Percentiles rank a stretch among this genome's conserved stretches.
phyloP scores from a whole-genome alignment of 2,888 invertebrate species.

The Xylota segnis region DNA sequence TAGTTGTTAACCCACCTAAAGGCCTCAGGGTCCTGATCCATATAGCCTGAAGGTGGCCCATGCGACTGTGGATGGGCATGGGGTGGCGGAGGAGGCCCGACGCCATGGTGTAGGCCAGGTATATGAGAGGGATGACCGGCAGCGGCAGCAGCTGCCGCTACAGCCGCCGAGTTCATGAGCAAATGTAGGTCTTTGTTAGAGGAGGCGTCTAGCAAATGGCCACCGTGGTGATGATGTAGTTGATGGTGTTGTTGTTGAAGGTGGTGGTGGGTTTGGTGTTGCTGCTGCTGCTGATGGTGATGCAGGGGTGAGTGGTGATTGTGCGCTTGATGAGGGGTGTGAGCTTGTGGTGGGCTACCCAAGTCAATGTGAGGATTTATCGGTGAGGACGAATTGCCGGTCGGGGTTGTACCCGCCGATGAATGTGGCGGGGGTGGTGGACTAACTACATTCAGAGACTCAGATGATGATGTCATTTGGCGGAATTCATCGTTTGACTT shows the following conservation, averaged over 20 bases:
- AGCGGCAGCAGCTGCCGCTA: conserved; percentile 82
- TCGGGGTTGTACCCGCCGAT: conserved; percentile 72
- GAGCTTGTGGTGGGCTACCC: conserved; percentile 81
- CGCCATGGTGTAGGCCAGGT: conserved; percentile 67
- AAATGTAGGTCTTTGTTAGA: conserved; percentile 82
- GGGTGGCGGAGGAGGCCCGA: conserved; percentile 73
- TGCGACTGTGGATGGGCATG: conserved; percentile 64
- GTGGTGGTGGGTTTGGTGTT: conserved; percentile 62
- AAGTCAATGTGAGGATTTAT: conserved; percentile 80
- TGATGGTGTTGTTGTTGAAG: conserved; percentile 76
- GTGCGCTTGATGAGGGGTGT: conserved; percentile 77
- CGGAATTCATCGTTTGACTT: conserved; percentile 86
- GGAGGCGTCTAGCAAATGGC: conserved; percentile 81
- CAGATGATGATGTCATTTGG: conserved; percentile 81
- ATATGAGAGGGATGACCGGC: conserved; percentile 65
- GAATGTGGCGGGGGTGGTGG: conserved; percentile 78
- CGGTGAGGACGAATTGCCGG: conserved; percentile 81
- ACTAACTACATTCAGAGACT: conserved; percentile 84
- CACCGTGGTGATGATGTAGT: conserved; percentile 63
- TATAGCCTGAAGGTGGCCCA: conserved; percentile 67
- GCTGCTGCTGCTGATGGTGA: conserved; percentile 70
- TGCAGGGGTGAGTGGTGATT: conserved; percentile 54
- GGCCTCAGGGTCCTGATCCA: conserved; percentile 84
- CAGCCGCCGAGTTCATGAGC: conserved; percentile 83
- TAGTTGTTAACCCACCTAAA: conserved; percentile 83